Evolutionary conservation across 2,113 vertebrate species (phyloP), one percentile per base, ranked within the genome.

Genomic region (Plotosus lineatus): DNA sequence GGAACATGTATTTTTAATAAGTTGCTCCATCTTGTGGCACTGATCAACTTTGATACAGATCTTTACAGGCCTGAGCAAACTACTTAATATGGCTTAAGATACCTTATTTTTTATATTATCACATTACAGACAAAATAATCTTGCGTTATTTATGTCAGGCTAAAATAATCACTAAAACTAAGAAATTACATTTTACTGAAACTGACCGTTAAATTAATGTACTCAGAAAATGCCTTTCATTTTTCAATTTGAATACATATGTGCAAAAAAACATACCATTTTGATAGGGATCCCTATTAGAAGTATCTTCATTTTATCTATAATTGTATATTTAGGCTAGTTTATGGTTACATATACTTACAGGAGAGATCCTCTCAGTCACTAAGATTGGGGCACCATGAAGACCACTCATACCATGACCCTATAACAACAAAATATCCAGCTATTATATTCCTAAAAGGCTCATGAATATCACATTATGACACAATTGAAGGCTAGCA

Each of bases 301-400:
- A n/a, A n/a, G n/a, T n/a, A n/a, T n/a, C n/a, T n/a, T n/a, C n/a
- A n/a, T n/a, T n/a, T n/a, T n/a, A n/a, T n/a, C n/a, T n/a, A n/a
- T n/a, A n/a, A n/a, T n/a, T n/a, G n/a, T n/a, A n/a, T n/a, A 38
- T 17, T 17, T 36, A 23, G 33, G 14, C 46, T 78, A n/a, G 19
- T 26, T 44, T 69, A 44, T 65, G 9, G 28, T 66, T 33, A 23
- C 8, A 14, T 19, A 50, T 86, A 92, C 93, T 92, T 88, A 94
- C 93, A 48, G 93, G 93, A 58, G 93, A 94, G 12, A 92, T 85
- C 12, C 88, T 93, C 68, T 92, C 92, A 81, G 89, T 88, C 3
- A 88, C 89, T 60, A 91, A 90, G 79, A 91, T 92, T 17, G 90
- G 89, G 11, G 90, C 86, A 21, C 94, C 93, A 77, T 89, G 89